phyloP scores from a whole-genome alignment of 1,140 invertebrate species.

The Rhagoletis pomonella region DNA sequence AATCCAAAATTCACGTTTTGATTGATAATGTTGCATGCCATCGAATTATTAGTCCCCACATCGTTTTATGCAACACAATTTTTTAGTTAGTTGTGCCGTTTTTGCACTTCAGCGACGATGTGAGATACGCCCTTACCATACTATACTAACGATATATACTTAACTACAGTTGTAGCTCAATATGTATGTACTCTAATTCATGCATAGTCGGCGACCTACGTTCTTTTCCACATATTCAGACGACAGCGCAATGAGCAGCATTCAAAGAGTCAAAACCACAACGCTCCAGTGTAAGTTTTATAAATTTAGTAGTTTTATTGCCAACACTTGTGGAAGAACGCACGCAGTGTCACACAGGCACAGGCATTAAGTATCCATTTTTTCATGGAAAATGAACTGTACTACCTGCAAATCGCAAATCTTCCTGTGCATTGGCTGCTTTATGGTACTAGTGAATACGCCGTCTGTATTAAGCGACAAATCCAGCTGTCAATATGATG shows the following conservation, averaged over 20 bases:
- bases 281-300: background rate
- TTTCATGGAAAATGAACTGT: background rate
- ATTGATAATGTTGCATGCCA: too few relatives aligned
- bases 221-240: background rate
- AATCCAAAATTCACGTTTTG: too few relatives aligned
- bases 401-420: background rate
- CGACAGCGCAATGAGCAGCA: background rate
- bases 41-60: too few relatives aligned
- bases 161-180: background rate
- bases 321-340: background rate
- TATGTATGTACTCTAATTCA: background rate
- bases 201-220: background rate
- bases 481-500: slow-evolving; percentile 28
- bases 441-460: background rate
- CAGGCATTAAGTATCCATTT: too few relatives aligned
- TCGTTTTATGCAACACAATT: too few relatives aligned
- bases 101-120: too few relatives aligned
- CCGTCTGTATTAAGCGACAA: background rate
- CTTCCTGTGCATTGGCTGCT: background rate
- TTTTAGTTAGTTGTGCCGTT: background rate
- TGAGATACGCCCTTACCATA: too few relatives aligned
- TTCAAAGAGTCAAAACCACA: background rate
- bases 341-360: background rate
- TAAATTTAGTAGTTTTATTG: slow-evolving; percentile 15
- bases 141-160: too few relatives aligned